A percentile compares a stretch with the other conserved stretches of the same genome.
Conservation (phyloP, 2,797 vertebrate genomes). For the Lacerta bilineata region DNA sequence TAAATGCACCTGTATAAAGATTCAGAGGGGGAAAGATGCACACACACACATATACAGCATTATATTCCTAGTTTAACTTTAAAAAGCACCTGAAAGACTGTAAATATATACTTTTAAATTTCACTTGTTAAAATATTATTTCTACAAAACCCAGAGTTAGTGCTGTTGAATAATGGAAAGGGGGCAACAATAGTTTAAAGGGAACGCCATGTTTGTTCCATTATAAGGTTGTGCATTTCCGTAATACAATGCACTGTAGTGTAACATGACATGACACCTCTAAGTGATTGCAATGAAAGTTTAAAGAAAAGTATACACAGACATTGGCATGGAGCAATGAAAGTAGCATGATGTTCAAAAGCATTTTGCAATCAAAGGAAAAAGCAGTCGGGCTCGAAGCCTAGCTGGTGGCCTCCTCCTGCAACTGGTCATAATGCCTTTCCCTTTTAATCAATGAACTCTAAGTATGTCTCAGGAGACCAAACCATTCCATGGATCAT, state of each 20-base stretch:
- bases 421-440: not conserved
- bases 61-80: not conserved
- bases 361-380: slow-evolving; percentile 30
- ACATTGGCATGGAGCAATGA: slow-evolving; percentile 17
- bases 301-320: slow-evolving; percentile 38
- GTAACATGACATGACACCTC: slow-evolving; percentile 35
- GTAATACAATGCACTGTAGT: slow-evolving; percentile 17
- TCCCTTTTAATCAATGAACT: fast-evolving
- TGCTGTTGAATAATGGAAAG: slow-evolving; percentile 59
- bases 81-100: not conserved
- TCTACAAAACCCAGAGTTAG: slow-evolving; percentile 22
- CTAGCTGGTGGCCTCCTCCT: not conserved
- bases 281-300: slow-evolving; percentile 59
- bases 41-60: not conserved
- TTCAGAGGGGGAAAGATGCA: not conserved
- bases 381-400: not conserved
- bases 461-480: not conserved
- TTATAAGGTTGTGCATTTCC: slow-evolving; percentile 52
- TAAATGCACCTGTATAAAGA: not conserved
- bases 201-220: slow-evolving; percentile 55
- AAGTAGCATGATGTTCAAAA: fast-evolving
- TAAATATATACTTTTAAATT: slow-evolving; percentile 42
- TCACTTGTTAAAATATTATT: slow-evolving; percentile 23
- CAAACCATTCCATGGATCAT: not conserved
- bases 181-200: slow-evolving; percentile 55